phyloP scores from a whole-genome alignment of 2,797 vertebrate genomes.

The Channallabes apus region DNA sequence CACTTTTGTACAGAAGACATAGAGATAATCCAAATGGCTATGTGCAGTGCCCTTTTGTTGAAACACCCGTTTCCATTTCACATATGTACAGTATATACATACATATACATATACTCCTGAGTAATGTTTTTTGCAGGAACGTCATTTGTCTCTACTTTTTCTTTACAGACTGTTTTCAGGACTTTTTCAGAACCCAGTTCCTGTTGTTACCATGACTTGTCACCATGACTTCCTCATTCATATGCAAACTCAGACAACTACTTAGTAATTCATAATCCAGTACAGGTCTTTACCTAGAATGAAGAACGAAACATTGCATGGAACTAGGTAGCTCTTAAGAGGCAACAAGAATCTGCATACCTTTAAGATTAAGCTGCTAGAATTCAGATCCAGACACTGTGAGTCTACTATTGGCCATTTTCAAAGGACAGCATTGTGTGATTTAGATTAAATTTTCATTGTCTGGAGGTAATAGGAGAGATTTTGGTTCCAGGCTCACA shows the following conservation, averaged over 20 bases:
- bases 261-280: not conserved
- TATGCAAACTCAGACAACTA: too few species aligned
- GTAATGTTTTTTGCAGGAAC: constrained; percentile 2
- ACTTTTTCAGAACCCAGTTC: not conserved
- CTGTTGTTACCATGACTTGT: not conserved
- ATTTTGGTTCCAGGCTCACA: constrained; percentile 10
- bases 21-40: not conserved
- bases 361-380: not conserved
- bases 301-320: not conserved
- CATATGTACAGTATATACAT: too few species aligned
- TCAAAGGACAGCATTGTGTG: not conserved
- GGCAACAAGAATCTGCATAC: not conserved
- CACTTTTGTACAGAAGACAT: not conserved
- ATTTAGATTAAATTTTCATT: not conserved
- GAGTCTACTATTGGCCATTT: not conserved
- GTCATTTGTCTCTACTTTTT: not conserved
- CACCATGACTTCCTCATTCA: constrained; percentile 1
- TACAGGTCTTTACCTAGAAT: not conserved
- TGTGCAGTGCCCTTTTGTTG: not conserved
- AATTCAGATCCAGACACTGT: too few species aligned
- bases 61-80: constrained; percentile 14
- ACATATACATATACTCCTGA: constrained; percentile 7
- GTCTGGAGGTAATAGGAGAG: not conserved
- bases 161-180: not conserved
- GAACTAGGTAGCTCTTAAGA: not conserved